These are phyloP conservation scores for Dusona sp. DNA, from an alignment of 2,888 invertebrate species.

Conservation along the genomic window DNA sequence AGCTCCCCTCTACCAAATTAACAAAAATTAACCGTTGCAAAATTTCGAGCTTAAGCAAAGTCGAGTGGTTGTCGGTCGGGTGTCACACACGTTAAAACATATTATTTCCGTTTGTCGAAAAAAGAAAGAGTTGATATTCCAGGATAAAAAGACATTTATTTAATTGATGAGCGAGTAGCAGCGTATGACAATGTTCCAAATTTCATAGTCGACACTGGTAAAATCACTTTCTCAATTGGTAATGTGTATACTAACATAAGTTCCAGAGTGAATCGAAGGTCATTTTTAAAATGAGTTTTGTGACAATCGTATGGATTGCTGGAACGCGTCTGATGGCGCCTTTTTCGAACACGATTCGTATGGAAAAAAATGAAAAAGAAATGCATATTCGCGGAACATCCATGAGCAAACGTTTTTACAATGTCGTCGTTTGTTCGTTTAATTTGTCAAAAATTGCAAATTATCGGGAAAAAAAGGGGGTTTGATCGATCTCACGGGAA, in stretches of 20 bases:
- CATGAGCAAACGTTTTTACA: too few relatives aligned
- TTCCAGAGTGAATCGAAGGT: too few relatives aligned
- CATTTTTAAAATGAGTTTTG: too few relatives aligned
- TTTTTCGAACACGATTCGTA: background rate
- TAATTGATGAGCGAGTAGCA: background rate
- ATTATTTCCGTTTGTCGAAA: too few relatives aligned
- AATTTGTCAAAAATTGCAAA: background rate
- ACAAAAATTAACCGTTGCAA: background rate
- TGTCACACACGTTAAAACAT: too few relatives aligned
- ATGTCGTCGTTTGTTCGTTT: background rate
- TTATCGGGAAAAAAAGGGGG: background rate
- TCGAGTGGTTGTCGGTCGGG: too few relatives aligned
- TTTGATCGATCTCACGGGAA: slow-evolving; percentile 18
- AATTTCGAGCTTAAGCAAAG: too few relatives aligned
- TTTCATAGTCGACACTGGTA: background rate
- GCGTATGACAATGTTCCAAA: background rate
- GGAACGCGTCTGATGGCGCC: too few relatives aligned
- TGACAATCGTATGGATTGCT: too few relatives aligned
- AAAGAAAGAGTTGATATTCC: background rate
- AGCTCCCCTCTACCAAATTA: background rate
- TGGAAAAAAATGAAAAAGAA: background rate
- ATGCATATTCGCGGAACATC: background rate
- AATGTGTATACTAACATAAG: background rate
- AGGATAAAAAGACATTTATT: slow-evolving; percentile 27
- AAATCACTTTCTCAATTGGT: background rate